Percentiles rank a stretch among this genome's conserved stretches.
phyloP scores from a whole-genome alignment of 2,888 invertebrate species.

The Drosophila neonasuta region DNA sequence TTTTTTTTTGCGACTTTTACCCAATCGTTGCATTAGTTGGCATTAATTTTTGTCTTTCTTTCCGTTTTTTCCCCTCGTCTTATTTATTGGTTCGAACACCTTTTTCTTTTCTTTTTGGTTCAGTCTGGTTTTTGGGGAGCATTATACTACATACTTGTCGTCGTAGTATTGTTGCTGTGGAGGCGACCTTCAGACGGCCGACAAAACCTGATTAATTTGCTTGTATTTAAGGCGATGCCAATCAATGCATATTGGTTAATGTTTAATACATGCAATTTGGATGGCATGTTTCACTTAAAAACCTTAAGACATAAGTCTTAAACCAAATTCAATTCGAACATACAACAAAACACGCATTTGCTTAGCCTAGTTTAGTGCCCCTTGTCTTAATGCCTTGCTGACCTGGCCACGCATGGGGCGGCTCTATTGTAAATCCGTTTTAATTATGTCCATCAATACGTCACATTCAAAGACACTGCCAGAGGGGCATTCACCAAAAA shows the following conservation, averaged over 20 bases:
- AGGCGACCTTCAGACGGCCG: constrained; percentile 44
- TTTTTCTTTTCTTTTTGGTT: constrained; percentile 32
- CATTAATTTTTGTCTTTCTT: constrained; percentile 24
- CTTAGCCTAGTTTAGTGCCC: constrained; percentile 61
- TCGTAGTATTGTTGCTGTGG: constrained; percentile 30
- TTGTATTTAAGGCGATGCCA: constrained; percentile 58
- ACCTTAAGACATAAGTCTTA: constrained; percentile 10
- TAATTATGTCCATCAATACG: constrained; percentile 32
- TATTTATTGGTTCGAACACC: constrained; percentile 15
- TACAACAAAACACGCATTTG: constrained; percentile 47
- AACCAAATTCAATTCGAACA: constrained; percentile 54
- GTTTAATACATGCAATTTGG: constrained; percentile 63
- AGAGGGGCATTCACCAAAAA: constrained; percentile 11
- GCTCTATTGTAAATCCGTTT: constrained; percentile 30
- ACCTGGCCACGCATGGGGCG: constrained; percentile 41
- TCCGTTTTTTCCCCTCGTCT: neutral
- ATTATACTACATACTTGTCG: constrained; percentile 7
- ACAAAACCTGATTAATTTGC: constrained; percentile 62
- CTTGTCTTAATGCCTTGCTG: constrained; percentile 23
- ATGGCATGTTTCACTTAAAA: constrained; percentile 60
- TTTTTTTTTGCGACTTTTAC: constrained; percentile 38
- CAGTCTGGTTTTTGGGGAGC: constrained; percentile 33
- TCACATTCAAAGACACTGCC: constrained; percentile 17
- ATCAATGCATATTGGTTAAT: constrained; percentile 65
- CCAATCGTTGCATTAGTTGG: constrained; percentile 59